Conservation (phyloP, 2,888 invertebrate genomes). For the Lepas anatifera region DNA sequence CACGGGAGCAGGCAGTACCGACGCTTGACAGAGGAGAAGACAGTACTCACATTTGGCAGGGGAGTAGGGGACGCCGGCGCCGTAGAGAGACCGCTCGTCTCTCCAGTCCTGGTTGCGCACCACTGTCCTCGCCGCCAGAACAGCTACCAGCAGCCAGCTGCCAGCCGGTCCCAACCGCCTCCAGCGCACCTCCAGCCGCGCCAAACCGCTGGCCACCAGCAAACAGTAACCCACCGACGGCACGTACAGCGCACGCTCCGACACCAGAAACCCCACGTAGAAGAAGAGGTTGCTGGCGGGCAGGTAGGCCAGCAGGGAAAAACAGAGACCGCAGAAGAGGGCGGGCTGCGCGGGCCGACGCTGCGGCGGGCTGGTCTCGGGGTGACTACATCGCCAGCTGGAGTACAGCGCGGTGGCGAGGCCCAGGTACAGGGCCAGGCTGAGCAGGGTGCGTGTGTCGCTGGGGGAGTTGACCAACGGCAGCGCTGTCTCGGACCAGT, state of each 20-base stretch:
- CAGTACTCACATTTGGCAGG: conserved; percentile 86
- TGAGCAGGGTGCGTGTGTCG: conserved; percentile 61
- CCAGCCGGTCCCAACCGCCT: conserved; percentile 40
- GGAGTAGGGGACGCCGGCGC: conserved; percentile 80
- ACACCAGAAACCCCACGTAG: conserved; percentile 96
- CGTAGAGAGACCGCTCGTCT: conserved; percentile 82
- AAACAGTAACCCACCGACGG: conserved; percentile 93
- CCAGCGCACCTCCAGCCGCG: conserved; percentile 19
- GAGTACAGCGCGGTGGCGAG: conserved; percentile 44
- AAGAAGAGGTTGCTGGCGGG: conserved; percentile 93
- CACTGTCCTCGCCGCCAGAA: conserved; percentile 50
- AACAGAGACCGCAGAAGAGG: conserved; percentile 33
- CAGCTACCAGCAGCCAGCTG: conserved; percentile 41
- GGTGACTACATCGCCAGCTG: conserved; percentile 9
- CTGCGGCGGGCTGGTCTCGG: background rate
- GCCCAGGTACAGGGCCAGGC: conserved; percentile 45
- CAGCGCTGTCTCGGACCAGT: conserved; percentile 98
- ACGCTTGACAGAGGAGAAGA: too few species aligned
- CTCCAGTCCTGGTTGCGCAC: conserved; percentile 80
- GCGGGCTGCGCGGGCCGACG: conserved; percentile 14
- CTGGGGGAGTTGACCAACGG: conserved; percentile 63
- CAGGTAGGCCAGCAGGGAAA: conserved; percentile 75
- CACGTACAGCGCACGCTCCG: conserved; percentile 88
- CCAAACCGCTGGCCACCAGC: conserved; percentile 58
- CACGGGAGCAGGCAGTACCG: too few species aligned